Evolutionary conservation across 2,888 invertebrate genomes (phyloP), one percentile per base, ranked within the genome.

Genomic region (Platerodrilus igneus): DNA sequence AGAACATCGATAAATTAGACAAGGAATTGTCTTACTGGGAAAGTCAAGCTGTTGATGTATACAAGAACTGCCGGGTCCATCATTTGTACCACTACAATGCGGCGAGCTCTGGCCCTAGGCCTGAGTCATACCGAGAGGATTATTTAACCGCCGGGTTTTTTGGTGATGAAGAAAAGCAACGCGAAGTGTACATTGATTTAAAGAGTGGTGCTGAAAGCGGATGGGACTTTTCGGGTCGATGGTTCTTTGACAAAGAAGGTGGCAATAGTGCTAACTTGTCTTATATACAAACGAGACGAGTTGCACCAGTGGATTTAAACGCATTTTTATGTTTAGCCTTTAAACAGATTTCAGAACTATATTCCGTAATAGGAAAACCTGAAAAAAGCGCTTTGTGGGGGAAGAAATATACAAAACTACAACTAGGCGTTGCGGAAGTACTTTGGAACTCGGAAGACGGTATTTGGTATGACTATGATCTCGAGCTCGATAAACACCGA

Each of bases 291-390:
- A 81, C 83, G 0, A 72, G 71, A 22, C 66, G 76, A 35, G 77
- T 90, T n/a, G 68, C 88, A 15, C 89, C 90, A 0, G 89, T 89
- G 2, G 91, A 92, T 62, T 67, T 92, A 37, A 92, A 92, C 62
- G 70, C 86, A 2, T 81, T 86, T 50, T 72, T 87, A 31, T 84
- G 81, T 52, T 76, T 76, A 51, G 84, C 84, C 42, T 78, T 86
- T 28, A 63, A 71, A 31, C 72, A 79, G 7, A 60, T 86, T 43
- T 73, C 79, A 0, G 60, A 76, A 31, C 81, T 85, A 58, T 75
- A 78, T 56, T 63, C 61, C 3, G 53, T 71, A 29, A 51, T 82
- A 7, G 70, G 71, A 0, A 69, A 79, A 49, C 41, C 55, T 0
- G 66, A 66, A 0, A 74, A 73, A 50, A 70, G 72, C 1, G 58